A percentile compares a stretch with the other conserved stretches of the same genome.
Conservation (phyloP, 2,113 vertebrate species). For the Oreotrochilus melanogaster region DNA sequence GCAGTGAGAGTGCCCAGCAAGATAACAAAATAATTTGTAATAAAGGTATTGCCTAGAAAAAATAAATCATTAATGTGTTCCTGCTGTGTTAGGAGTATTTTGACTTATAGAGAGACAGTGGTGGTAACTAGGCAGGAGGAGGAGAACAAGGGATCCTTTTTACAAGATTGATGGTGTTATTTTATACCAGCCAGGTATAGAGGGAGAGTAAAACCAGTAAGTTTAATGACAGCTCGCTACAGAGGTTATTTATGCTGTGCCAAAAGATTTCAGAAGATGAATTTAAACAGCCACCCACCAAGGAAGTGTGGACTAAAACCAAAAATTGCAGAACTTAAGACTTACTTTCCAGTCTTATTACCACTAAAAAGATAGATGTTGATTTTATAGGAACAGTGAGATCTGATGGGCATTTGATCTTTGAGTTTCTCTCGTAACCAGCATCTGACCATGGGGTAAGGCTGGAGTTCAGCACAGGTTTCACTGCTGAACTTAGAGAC, state of each 20-base stretch:
- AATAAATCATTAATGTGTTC: slow-evolving; percentile 52
- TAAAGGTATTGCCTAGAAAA: slow-evolving; percentile 30
- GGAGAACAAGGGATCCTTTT: slow-evolving; percentile 26
- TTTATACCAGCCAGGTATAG: slow-evolving; percentile 9
- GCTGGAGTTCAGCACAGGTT: not conserved
- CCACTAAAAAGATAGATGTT: not conserved
- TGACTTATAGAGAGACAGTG: slow-evolving; percentile 17
- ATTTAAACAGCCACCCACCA: not conserved
- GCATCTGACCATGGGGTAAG: not conserved
- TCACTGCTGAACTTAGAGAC: not conserved
- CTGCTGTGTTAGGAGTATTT: slow-evolving; percentile 37
- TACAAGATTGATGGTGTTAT: slow-evolving; percentile 37
- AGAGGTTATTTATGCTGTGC: slow-evolving; percentile 1
- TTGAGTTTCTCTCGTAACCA: not conserved
- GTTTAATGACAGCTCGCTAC: slow-evolving; percentile 11
- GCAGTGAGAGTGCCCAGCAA: slow-evolving; percentile 28
- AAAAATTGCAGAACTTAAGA: not conserved
- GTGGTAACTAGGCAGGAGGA: slow-evolving; percentile 5
- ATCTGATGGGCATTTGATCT: not conserved
- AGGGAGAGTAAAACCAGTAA: slow-evolving; percentile 33
- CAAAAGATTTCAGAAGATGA: slow-evolving; percentile 15
- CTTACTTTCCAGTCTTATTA: not conserved
- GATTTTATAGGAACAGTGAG: not conserved
- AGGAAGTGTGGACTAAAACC: not conserved
- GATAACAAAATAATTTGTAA: slow-evolving; percentile 49